Evolutionary conservation across 2,113 vertebrate genomes (phyloP), one percentile per base, ranked within the genome.

Genomic region (Pomatostomus ruficeps): DNA sequence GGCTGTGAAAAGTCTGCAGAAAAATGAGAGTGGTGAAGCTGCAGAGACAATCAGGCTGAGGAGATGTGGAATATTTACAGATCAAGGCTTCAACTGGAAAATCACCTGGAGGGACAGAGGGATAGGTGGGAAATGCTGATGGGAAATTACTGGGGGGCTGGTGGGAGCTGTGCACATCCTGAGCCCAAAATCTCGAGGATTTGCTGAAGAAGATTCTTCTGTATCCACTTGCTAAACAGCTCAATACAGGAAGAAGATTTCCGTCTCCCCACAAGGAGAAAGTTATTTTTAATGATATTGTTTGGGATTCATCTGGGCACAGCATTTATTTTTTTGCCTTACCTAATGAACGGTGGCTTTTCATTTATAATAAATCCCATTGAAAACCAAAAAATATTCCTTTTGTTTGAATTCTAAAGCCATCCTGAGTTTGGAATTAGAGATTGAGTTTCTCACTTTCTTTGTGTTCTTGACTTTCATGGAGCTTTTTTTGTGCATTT

Each of bases 381-480:
- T 10, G 49, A 88, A 80, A 51, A 36, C 5, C 0, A 51, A 52
- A 63, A 78, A 29, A 10, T 22, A 5, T 33, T 76, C 10, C 14
- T 28, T 87, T 85, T 43, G 28, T 65, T 63, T 84, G n/a, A 77
- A 89, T 68, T 68, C 51, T 40, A 62, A 77, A 93, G 25, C 28
- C 29, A 57, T 15, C 7, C 59, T 57, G 25, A 75, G 23, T 62
- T 79, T 57, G 35, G 63, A 63, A 36, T 45, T 3, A 58, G n/a
- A 76, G 25, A 65, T 36, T 28, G 1, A 25, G 9, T 70, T 61
- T 75, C 23, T 59, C 20, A 33, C 0, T 0, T 10, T 59, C 62
- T n/a, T 57, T 40, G 24, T 2, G 5, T n/a, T 33, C 49, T 18
- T 46, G 46, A 46, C 23, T 48, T 80, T 23, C 16, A 5, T 9